Evolutionary conservation across 2,797 vertebrate genomes (phyloP), one percentile per base, ranked within the genome.

Genomic region (Cirrhinus mrigala): DNA sequence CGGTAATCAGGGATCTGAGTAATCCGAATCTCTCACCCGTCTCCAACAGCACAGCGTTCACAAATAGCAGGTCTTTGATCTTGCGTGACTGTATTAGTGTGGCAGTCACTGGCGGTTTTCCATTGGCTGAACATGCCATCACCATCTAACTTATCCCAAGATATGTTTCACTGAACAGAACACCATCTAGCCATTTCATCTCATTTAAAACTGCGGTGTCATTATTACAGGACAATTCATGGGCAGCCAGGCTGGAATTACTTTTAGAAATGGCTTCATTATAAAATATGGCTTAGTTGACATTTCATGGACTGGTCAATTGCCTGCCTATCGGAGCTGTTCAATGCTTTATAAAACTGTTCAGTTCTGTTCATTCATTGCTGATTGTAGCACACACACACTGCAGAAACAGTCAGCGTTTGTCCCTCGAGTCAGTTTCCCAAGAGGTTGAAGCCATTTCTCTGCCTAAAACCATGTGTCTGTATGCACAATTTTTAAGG

Each of bases 271-370:
- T 50, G 20, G 9, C 50, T 76, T 48, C 46, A 66, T 75, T 76
- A 40, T 64, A 50, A 64, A 75, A 75, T 62, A 76, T 76, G 60
- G 60, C 29, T 83, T 52, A 44, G 46, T 11, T 75, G 81, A 75
- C 27, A 48, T 50, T 64, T 75, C 24, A 50, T 50, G 33, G 44
- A 33, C n/a, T 74, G 24, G 40, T 74, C 27, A 64, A 82, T 50
- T 75, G 24, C 11, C 56, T 62, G 70, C 14, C 20, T 7, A 22
- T 29, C 9, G 24, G 22, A 52, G 29, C 33, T 27, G 40, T 64
- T 83, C 12, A 75, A 82, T 64, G 66, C 58, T 22, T 37, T 54
- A 29, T 66, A 64, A 27, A 33, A 76, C 48, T 27, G 3, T 16
- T 68, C 46, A 70, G n/a, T 66, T 69, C 52, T 79, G 7, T 27